A percentile compares a stretch with the other conserved stretches of the same genome.
Evolutionary conservation across 2,888 invertebrate genomes (phyloP).

Genomic region (Osedax frankpressi): DNA sequence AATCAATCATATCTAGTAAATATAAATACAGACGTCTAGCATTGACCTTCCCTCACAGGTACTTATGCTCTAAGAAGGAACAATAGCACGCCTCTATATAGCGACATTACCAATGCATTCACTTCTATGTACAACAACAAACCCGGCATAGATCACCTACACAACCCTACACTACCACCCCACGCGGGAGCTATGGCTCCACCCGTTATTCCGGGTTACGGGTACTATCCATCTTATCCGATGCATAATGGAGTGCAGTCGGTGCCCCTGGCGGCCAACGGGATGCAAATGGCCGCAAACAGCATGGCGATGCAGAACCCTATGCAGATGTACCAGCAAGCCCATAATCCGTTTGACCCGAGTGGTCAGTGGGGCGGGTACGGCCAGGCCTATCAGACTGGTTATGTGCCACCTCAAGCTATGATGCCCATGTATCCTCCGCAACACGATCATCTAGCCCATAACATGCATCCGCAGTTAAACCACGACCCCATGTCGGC

Average conservation of each 20-base stretch:
- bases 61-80: neutral
- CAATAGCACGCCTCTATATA: neutral
- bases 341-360: neutral
- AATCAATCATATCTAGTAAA: too few relatives aligned
- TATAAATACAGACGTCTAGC: too few relatives aligned
- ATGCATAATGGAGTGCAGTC: too few relatives aligned
- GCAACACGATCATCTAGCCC: neutral
- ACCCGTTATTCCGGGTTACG: neutral
- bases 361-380: neutral
- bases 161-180: neutral
- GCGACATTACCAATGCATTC: neutral
- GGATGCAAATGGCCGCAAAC: neutral
- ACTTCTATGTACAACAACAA: neutral
- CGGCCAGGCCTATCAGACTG: too few relatives aligned
- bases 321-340: neutral
- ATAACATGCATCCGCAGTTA: neutral
- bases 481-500: neutral
- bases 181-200: neutral
- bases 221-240: too few relatives aligned
- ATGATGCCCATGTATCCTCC: too few relatives aligned
- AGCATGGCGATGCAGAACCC: neutral
- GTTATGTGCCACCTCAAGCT: too few relatives aligned
- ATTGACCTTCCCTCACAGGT: too few relatives aligned
- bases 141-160: neutral
- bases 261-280: neutral